phyloP scores from a whole-genome alignment of 2,797 vertebrate species.

The Fundulus diaphanus region DNA sequence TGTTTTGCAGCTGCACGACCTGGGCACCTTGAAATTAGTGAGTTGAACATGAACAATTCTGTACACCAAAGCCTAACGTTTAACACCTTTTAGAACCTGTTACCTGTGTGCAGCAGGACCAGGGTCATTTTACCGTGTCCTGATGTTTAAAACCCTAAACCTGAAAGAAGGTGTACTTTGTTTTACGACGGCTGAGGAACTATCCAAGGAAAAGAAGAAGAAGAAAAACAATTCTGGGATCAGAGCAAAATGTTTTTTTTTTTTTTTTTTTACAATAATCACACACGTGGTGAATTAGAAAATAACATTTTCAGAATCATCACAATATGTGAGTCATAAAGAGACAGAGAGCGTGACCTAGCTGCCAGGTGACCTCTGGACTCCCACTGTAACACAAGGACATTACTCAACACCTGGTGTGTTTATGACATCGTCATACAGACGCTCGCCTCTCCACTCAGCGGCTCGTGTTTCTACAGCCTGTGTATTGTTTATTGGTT shows the following conservation, averaged over 20 bases:
- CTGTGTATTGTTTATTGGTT: background rate
- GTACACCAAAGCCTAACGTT: background rate
- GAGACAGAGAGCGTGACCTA: constrained; percentile 44
- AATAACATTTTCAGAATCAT: constrained; percentile 45
- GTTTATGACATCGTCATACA: background rate
- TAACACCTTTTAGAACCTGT: no score
- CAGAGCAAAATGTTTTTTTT: no score
- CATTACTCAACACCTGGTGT: constrained; percentile 13
- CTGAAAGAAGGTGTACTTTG: background rate
- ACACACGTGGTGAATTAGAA: constrained; percentile 12
- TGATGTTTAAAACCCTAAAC: background rate
- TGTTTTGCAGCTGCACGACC: background rate
- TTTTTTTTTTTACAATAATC: background rate
- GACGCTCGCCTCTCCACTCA: background rate
- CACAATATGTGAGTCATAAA: constrained; percentile 50
- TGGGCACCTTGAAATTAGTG: no score
- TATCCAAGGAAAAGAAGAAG: background rate
- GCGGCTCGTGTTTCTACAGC: background rate
- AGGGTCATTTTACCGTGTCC: background rate
- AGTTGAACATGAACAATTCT: background rate
- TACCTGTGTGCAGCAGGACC: background rate
- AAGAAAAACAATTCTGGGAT: background rate
- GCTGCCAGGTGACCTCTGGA: constrained; percentile 52
- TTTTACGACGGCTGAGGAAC: background rate
- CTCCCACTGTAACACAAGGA: constrained; percentile 32